Conservation (phyloP, 2,113 vertebrate genomes). For the Petaurus breviceps region DNA sequence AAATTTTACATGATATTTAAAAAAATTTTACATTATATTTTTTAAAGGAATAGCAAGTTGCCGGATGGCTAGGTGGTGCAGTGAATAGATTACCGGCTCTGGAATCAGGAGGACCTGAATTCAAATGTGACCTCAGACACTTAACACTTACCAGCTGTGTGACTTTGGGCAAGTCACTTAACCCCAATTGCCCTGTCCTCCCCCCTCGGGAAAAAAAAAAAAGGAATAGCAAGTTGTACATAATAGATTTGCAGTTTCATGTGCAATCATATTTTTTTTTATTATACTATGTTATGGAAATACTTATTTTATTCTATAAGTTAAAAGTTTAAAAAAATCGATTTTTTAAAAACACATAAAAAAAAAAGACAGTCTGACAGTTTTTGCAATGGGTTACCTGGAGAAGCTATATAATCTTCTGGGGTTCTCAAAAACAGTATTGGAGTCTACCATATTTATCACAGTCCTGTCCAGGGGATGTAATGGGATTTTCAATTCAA, state of each 20-base stretch:
- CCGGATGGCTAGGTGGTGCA: too few relatives aligned
- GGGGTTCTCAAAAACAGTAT: neutral
- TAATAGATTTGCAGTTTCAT: neutral
- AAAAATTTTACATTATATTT: neutral
- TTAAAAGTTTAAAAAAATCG: neutral
- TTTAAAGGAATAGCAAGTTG: too few relatives aligned
- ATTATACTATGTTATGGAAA: neutral
- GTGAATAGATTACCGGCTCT: too few relatives aligned
- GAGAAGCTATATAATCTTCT: slow-evolving; percentile 8
- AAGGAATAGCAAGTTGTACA: too few relatives aligned
- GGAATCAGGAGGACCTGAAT: too few relatives aligned
- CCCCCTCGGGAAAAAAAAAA: too few relatives aligned
- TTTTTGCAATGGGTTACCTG: neutral
- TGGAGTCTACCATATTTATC: neutral
- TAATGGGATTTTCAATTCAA: neutral
- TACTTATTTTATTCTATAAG: neutral
- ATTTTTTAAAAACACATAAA: neutral
- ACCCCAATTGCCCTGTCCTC: too few relatives aligned
- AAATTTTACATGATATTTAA: neutral
- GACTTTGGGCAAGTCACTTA: too few relatives aligned
- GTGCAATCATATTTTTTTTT: neutral
- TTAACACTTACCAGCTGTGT: too few relatives aligned
- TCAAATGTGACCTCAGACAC: too few relatives aligned
- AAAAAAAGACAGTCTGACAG: neutral
- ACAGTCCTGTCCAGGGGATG: neutral